Evolutionary conservation across 1,140 invertebrate genomes (phyloP).

Genomic region (Drosophila lini): DNA sequence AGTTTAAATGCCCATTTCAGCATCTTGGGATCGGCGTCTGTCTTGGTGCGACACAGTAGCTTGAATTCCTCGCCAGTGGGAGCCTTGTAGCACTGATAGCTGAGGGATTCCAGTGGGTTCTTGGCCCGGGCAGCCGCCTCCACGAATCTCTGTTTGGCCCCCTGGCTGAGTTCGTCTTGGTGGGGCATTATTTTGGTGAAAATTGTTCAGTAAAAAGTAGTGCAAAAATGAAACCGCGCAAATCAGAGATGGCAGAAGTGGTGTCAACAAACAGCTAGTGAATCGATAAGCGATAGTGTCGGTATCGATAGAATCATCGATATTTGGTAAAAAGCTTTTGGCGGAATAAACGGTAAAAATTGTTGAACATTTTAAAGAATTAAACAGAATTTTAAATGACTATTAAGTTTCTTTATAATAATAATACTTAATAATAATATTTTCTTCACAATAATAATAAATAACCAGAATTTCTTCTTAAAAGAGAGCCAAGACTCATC

Average conservation of each 20-base stretch:
- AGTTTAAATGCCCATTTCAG: slow-evolving; percentile 88
- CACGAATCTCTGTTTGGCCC: slow-evolving; percentile 73
- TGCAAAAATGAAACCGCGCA: slow-evolving; percentile 10
- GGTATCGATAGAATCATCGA: not conserved
- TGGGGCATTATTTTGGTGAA: slow-evolving; percentile 58
- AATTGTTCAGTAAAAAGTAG: not conserved
- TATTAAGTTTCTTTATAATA: too few species aligned
- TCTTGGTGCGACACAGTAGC: slow-evolving; percentile 69
- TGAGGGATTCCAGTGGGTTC: slow-evolving; percentile 68
- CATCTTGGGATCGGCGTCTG: slow-evolving; percentile 80
- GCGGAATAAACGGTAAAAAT: too few species aligned
- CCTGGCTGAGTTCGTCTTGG: slow-evolving; percentile 55
- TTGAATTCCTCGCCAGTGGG: slow-evolving; percentile 60
- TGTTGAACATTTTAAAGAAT: too few species aligned
- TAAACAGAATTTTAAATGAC: too few species aligned
- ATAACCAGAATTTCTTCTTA: not conserved
- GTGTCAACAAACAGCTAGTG: slow-evolving; percentile 1
- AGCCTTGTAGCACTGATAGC: slow-evolving; percentile 51
- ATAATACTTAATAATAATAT: too few species aligned
- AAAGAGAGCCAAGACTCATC: not conserved
- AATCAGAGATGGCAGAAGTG: slow-evolving; percentile 16
- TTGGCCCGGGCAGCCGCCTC: slow-evolving; percentile 70
- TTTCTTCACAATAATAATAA: not conserved
- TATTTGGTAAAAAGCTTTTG: not conserved
- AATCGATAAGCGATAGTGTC: not conserved